Conservation (phyloP, 2,113 vertebrate species). For the Tachycineta bicolor region DNA sequence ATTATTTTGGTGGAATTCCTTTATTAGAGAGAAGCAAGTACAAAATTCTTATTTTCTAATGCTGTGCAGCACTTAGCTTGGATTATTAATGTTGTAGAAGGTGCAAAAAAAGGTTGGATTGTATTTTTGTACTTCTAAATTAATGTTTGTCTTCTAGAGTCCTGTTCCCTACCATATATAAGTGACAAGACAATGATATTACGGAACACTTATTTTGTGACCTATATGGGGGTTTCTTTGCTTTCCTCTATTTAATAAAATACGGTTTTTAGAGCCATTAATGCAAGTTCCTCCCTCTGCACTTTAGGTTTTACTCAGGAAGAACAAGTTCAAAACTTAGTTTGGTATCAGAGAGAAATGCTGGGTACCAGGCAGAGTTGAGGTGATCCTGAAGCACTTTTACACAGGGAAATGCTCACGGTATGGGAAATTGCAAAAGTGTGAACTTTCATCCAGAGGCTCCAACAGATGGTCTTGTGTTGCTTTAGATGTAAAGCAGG, state of each 20-base stretch:
- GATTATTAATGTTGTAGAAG: background rate
- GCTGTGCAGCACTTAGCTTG: background rate
- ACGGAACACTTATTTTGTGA: background rate
- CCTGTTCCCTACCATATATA: background rate
- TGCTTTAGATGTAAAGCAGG: background rate
- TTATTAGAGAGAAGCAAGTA: background rate
- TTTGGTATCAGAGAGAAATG: background rate
- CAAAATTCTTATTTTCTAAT: background rate
- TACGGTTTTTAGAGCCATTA: rapidly evolving
- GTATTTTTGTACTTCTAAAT: background rate
- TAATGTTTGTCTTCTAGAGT: background rate
- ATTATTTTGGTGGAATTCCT: background rate
- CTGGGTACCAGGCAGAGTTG: background rate
- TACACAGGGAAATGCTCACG: background rate
- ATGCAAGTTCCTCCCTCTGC: background rate
- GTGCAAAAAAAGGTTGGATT: background rate
- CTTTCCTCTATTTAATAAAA: background rate
- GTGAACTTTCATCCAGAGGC: background rate
- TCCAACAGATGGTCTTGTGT: background rate
- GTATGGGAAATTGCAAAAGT: background rate
- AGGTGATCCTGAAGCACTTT: background rate
- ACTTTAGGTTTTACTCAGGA: background rate
- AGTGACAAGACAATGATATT: background rate
- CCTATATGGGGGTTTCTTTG: background rate
- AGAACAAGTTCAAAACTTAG: background rate